phyloP scores from a whole-genome alignment of 1,140 invertebrate genomes.

The Macrosteles quadrilineatus region DNA sequence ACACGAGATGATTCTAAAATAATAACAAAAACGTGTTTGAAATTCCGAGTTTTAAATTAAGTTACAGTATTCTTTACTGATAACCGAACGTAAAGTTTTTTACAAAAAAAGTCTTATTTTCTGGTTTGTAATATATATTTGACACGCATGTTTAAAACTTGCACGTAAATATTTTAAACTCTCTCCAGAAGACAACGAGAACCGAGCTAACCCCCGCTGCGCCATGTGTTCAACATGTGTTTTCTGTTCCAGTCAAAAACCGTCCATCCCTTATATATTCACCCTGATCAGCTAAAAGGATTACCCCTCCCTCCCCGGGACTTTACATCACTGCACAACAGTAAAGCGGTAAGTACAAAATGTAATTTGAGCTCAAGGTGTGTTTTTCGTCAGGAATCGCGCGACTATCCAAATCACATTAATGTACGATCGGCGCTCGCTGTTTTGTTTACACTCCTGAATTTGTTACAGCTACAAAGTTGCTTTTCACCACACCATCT shows the following conservation, averaged over 20 bases:
- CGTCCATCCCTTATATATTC: slow-evolving; percentile 2
- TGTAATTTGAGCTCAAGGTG: not conserved
- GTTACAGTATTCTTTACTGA: too few relatives aligned
- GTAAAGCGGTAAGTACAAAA: not conserved
- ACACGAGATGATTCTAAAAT: too few relatives aligned
- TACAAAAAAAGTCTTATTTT: too few relatives aligned
- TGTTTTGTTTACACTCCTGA: not conserved
- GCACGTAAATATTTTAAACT: too few relatives aligned
- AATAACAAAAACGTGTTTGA: too few relatives aligned
- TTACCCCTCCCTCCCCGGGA: not conserved
- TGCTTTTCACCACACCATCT: not conserved
- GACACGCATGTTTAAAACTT: too few relatives aligned
- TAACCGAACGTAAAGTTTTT: too few relatives aligned
- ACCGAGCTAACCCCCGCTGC: not conserved
- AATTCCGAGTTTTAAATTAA: too few relatives aligned
- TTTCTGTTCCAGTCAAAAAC: not conserved
- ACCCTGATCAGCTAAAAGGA: slow-evolving; percentile 7
- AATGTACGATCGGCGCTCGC: not conserved
- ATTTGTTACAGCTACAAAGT: not conserved
- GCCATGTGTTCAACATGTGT: slow-evolving; percentile 2
- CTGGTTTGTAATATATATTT: too few relatives aligned
- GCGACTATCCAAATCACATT: not conserved
- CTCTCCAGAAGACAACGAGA: too few relatives aligned
- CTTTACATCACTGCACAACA: not conserved
- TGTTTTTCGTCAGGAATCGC: not conserved